Evolutionary conservation across 2,888 invertebrate genomes (phyloP).

Genomic region (Meteorus cinctellus): DNA sequence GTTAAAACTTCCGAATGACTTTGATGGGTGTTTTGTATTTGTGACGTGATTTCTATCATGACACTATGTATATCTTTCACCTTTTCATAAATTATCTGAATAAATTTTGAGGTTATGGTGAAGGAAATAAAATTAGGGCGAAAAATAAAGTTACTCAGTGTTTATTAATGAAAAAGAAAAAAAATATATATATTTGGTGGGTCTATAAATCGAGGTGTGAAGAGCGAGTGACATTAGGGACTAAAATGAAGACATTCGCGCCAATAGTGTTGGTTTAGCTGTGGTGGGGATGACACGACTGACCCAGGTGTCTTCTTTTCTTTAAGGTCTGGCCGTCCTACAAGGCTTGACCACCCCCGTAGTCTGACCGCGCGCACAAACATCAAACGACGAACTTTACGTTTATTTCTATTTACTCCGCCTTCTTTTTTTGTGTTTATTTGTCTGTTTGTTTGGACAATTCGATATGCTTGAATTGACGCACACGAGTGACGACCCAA

Average conservation of each 20-base stretch:
- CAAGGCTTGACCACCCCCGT: slow-evolving; percentile 51
- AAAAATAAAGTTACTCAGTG: neutral
- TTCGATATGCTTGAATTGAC: slow-evolving; percentile 51
- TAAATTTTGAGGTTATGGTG: slow-evolving; percentile 26
- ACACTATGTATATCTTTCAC: slow-evolving; percentile 9
- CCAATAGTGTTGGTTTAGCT: neutral
- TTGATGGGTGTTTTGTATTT: slow-evolving; percentile 38
- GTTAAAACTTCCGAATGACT: slow-evolving; percentile 26
- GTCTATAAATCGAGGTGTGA: slow-evolving; percentile 1
- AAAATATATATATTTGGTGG: neutral
- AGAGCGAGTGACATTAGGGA: neutral
- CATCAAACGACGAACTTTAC: slow-evolving; percentile 42
- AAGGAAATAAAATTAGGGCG: neutral
- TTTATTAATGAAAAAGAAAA: slow-evolving; percentile 2
- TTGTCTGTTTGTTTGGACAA: slow-evolving; percentile 63
- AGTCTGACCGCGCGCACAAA: slow-evolving; percentile 43
- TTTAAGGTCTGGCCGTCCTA: slow-evolving; percentile 14
- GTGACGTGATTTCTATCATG: slow-evolving; percentile 32
- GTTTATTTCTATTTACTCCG: slow-evolving; percentile 1
- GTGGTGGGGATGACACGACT: slow-evolving; percentile 5
- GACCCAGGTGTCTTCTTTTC: slow-evolving; percentile 23
- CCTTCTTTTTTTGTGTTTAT: slow-evolving; percentile 56
- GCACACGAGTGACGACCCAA: slow-evolving; percentile 23
- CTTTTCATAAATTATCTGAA: neutral
- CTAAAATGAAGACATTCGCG: slow-evolving; percentile 18